phyloP scores from a whole-genome alignment of 2,888 invertebrate genomes.

The Trisateles emortualis region DNA sequence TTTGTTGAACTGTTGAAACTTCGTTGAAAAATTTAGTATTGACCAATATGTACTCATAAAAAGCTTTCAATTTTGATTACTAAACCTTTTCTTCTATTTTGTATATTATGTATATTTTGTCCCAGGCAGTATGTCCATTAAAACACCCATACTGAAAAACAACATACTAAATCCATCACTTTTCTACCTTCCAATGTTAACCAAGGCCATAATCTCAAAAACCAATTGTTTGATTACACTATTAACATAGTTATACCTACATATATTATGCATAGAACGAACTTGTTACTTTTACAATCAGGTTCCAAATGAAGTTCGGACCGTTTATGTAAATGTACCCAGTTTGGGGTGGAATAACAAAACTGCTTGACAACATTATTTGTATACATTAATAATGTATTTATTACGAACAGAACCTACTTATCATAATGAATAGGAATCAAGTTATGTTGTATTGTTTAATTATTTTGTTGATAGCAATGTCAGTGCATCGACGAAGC shows the following conservation, averaged over 20 bases:
- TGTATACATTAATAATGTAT: conserved; percentile 16
- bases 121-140: no score
- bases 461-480: no score
- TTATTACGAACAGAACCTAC: conserved; percentile 8
- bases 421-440: no score
- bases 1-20: conserved; percentile 8
- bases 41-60: not conserved
- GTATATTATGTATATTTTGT: no score
- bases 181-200: no score
- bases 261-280: conserved; percentile 32
- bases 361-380: conserved; percentile 12
- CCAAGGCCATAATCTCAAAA: no score
- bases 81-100: no score
- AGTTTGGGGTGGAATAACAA: conserved; percentile 19
- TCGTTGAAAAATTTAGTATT: not conserved
- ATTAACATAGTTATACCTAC: conserved; percentile 1
- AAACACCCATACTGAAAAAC: no score
- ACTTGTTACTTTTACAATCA: conserved; percentile 30
- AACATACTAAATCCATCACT: no score
- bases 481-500: no score
- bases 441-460: no score
- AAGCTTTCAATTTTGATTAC: not conserved
- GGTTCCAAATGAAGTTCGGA: conserved; percentile 18
- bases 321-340: conserved; percentile 32
- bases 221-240: no score